Evolutionary conservation across 2,797 vertebrate species (phyloP), one percentile per base, ranked within the genome.

Genomic region (Emys orbicularis): DNA sequence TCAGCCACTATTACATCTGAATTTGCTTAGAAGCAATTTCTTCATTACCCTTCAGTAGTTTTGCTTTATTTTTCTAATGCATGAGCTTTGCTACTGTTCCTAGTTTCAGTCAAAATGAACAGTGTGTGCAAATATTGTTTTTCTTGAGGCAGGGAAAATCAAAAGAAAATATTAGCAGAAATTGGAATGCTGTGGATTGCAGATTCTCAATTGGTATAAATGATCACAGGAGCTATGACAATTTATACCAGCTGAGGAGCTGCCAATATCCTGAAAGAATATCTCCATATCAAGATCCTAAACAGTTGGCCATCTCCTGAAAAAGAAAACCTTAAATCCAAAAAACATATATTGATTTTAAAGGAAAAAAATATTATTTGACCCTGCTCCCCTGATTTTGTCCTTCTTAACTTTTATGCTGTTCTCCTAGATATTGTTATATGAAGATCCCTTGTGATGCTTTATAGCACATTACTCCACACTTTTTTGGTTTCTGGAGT

Each of bases 401-500:
- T 88, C n/a, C 52, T 92, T 59, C 16, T 25, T 2, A 2, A 76
- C 3, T 15, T 94, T 95, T 41, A 12, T 8, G 8, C 76, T 53
- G 34, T 76, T 89, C 37, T 83, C 49, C 68, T 87, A 79, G 41
- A 91, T 61, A 85, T 49, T 86, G 47, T 72, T 93, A 47, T 90
- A 91, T 81, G 87, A 97, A 94, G 81, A 41, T 21, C 52, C 81
- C 47, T 85, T 57, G 34, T 90, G 84, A 96, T 94, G 83, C 49
- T 81, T 44, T 90, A 94, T 59, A 91, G 79, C 90, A 89, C 8
- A 6, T 88, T 92, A 81, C 52, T 86, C 74, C 95, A 91, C 89
- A 96, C 86, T 97, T 96, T 76, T 97, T 94, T 96, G 90, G 94
- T 88, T 94, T 95, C 95, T 94, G 92, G 89, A 94, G 89, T 37